Conservation (phyloP, 2,888 invertebrate genomes). For the Caenorhabditis zanzibari region DNA sequence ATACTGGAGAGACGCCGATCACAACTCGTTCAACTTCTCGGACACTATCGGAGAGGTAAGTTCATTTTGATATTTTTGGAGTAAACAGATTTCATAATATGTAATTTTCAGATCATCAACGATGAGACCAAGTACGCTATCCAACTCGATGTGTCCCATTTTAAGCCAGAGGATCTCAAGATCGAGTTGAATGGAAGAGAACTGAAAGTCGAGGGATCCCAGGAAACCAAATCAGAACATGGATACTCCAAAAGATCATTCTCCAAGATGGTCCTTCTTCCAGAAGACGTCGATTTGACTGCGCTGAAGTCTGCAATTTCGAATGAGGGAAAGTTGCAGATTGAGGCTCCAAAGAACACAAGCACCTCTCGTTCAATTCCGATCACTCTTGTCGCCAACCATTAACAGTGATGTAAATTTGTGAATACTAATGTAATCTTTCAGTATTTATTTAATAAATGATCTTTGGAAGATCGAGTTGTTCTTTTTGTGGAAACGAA, state of each 20-base stretch:
- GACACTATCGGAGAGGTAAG: conserved; percentile 43
- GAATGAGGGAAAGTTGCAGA: conserved; percentile 44
- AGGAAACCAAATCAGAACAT: conserved; percentile 41
- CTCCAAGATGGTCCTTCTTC: conserved; percentile 34
- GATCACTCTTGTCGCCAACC: conserved; percentile 33
- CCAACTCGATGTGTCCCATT: conserved; percentile 46
- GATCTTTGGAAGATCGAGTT: neutral
- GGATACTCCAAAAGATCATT: conserved; percentile 47
- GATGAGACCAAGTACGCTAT: conserved; percentile 40
- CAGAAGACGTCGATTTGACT: conserved; percentile 38
- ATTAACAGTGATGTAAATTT: conserved; percentile 5
- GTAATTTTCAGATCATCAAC: conserved; percentile 32
- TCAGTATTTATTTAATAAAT: conserved; percentile 1
- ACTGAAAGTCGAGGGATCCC: conserved; percentile 41
- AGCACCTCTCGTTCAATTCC: conserved; percentile 37
- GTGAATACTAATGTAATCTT: neutral
- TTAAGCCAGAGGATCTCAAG: conserved; percentile 50
- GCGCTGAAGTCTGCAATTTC: conserved; percentile 39
- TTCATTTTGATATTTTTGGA: neutral
- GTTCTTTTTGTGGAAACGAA: no score
- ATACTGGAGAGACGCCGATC: conserved; percentile 46
- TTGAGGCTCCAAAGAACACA: conserved; percentile 39
- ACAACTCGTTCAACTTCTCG: conserved; percentile 44
- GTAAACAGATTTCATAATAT: neutral
- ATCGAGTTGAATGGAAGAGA: conserved; percentile 49